Conservation (phyloP, 2,888 invertebrate species). For the Pseudolycoriella hygida region DNA sequence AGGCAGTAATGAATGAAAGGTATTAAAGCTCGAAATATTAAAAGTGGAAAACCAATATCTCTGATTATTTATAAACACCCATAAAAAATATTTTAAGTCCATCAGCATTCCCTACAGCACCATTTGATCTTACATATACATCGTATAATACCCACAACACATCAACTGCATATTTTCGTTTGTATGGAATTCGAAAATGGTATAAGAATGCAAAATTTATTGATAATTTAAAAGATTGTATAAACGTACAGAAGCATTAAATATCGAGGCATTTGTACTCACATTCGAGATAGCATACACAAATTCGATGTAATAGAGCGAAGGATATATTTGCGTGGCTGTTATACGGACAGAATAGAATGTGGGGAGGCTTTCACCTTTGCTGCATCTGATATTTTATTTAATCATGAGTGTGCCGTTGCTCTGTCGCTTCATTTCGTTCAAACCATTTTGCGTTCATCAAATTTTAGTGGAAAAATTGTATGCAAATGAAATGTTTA, state of each 20-base stretch:
- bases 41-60: too few species aligned
- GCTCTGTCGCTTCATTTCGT: too few species aligned
- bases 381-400: too few species aligned
- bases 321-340: too few species aligned
- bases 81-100: background rate
- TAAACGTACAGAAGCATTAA: background rate
- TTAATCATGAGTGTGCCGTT: too few species aligned
- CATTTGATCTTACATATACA: background rate
- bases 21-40: too few species aligned
- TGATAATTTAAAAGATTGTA: background rate
- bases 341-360: background rate
- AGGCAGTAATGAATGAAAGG: background rate
- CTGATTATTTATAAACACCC: background rate
- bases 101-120: background rate
- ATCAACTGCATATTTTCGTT: slow-evolving; percentile 1
- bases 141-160: background rate
- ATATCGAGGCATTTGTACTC: background rate
- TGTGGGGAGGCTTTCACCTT: background rate
- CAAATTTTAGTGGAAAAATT: too few species aligned
- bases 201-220: background rate
- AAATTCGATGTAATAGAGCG: too few species aligned
- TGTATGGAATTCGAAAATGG: background rate
- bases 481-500: too few species aligned
- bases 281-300: too few species aligned
- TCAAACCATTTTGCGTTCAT: too few species aligned